Conservation (phyloP, 2,797 vertebrate genomes). For the Glyptemys insculpta region DNA sequence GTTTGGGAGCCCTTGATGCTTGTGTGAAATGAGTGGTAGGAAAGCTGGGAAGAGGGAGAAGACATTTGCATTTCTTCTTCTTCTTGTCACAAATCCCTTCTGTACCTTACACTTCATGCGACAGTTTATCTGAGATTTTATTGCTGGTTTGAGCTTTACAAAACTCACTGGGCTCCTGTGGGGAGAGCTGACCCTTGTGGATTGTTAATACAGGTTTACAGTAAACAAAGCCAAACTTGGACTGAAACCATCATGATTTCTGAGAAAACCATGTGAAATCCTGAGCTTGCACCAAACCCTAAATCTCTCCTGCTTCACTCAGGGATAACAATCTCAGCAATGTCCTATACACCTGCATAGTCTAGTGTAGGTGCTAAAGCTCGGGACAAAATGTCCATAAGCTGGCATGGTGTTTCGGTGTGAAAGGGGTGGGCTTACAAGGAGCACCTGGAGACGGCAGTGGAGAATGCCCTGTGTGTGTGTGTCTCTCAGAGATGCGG, state of each 20-base stretch:
- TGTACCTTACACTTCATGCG: background rate
- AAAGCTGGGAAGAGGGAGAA: background rate
- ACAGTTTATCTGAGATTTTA: background rate
- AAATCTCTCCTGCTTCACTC: background rate
- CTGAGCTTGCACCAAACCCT: background rate
- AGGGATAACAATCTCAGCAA: background rate
- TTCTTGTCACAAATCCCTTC: background rate
- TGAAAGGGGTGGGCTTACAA: background rate
- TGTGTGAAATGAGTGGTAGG: background rate
- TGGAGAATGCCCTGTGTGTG: background rate
- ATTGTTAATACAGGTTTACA: background rate
- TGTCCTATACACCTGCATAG: background rate
- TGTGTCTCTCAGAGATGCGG: background rate
- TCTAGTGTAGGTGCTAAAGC: too few relatives aligned
- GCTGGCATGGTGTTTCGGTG: background rate
- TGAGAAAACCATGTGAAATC: background rate
- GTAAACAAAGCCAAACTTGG: background rate
- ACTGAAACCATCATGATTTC: background rate
- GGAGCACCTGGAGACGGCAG: background rate
- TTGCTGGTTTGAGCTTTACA: background rate
- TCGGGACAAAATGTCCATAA: too few relatives aligned
- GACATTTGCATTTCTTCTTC: background rate
- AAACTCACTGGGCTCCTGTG: background rate
- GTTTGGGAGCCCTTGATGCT: background rate
- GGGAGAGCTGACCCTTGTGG: background rate